These are phyloP conservation scores for Laticauda colubrina DNA, from an alignment of 2,113 vertebrate genomes.

Conservation along the genomic window DNA sequence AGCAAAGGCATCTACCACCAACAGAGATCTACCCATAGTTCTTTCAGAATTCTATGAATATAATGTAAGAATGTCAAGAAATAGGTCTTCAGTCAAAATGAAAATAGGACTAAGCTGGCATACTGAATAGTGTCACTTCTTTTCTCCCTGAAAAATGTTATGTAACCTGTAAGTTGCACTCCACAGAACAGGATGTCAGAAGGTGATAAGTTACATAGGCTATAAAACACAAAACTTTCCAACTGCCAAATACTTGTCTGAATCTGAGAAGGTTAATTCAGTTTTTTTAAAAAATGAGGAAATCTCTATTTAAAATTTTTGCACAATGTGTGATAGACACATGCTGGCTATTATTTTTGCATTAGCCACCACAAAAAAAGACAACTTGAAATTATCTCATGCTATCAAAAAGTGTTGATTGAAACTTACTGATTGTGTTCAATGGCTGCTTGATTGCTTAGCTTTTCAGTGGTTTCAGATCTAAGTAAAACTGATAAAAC, in stretches of 20 bases:
- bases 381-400: not conserved
- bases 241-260: not conserved
- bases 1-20: fast-evolving
- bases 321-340: not conserved
- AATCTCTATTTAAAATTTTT: not conserved
- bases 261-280: not conserved
- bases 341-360: not conserved
- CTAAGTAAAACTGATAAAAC: not conserved
- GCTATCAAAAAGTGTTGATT: not conserved
- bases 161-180: constrained; percentile 11
- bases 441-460: not conserved
- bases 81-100: not conserved
- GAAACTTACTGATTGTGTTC: not conserved
- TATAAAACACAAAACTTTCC: not conserved
- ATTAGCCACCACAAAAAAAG: too few relatives aligned
- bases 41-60: not conserved
- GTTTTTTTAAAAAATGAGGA: not conserved
- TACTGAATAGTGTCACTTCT: not conserved
- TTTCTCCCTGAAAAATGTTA: constrained; percentile 4
- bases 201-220: not conserved
- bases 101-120: not conserved
- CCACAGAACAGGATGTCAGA: not conserved
- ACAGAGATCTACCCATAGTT: not conserved
- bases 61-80: not conserved
- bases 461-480: not conserved